Conservation (phyloP, 2,888 invertebrate species). For the Chymomyza fuscimana region DNA sequence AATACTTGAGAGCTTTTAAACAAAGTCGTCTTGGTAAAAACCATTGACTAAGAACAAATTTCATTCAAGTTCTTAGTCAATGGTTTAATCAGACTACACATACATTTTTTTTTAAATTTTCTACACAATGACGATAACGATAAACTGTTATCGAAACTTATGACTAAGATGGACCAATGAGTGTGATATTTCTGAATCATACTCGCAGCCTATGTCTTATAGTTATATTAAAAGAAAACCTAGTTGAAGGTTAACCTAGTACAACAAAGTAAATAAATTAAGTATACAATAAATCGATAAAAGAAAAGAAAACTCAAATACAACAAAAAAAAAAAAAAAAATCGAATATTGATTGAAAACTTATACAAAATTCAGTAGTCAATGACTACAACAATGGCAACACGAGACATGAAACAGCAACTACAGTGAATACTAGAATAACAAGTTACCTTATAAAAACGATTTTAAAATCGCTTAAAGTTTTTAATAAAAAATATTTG, state of each 20-base stretch:
- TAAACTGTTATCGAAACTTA: background rate
- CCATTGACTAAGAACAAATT: no score
- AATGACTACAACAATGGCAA: background rate
- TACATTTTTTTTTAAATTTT: no score
- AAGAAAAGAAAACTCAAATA: background rate
- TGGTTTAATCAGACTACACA: background rate
- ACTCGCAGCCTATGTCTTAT: background rate
- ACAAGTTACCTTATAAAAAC: background rate
- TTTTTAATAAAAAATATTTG: no score
- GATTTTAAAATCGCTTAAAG: no score
- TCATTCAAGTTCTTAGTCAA: background rate
- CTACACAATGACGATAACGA: background rate
- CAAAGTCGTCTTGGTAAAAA: no score
- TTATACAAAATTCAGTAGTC: background rate
- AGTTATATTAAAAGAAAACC: background rate
- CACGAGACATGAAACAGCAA: background rate
- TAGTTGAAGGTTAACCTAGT: background rate
- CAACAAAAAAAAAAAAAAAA: background rate
- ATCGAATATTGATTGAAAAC: background rate
- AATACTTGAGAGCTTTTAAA: no score
- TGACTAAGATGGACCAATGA: background rate
- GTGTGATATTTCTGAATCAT: background rate
- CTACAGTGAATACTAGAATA: background rate
- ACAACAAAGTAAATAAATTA: background rate
- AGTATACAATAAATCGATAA: conserved; percentile 17